Conservation (phyloP, 2,797 vertebrate genomes). For the Synaphobranchus kaupii region DNA sequence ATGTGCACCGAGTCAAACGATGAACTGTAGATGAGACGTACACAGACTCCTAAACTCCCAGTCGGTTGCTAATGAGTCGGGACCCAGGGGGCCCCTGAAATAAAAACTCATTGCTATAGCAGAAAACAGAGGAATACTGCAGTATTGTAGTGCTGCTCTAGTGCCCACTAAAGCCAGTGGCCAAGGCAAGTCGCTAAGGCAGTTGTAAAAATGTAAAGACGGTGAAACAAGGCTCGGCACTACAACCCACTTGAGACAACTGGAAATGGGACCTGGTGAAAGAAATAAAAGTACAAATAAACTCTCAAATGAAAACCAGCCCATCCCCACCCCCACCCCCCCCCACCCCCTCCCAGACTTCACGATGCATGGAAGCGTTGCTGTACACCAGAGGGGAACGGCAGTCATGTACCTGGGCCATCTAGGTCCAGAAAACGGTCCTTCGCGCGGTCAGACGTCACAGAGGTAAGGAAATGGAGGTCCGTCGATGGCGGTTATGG, state of each 20-base stretch:
- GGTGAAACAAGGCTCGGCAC: neutral
- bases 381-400: neutral
- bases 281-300: neutral
- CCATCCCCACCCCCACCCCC: neutral
- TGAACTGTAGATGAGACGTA: neutral
- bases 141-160: neutral
- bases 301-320: neutral
- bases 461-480: neutral
- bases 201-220: neutral
- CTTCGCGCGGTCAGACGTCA: neutral
- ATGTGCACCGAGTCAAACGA: neutral
- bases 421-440: neutral
- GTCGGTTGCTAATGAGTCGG: neutral
- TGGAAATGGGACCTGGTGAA: neutral
- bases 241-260: neutral
- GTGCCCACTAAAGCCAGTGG: neutral
- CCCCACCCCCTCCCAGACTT: neutral
- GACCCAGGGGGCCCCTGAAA: neutral
- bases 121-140: neutral
- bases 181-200: slow-evolving; percentile 16
- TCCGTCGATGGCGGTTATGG: neutral
- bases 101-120: neutral
- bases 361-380: neutral
- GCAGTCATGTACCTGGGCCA: neutral
- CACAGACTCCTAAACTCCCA: neutral